Evolutionary conservation across 2,113 vertebrate genomes (phyloP), one percentile per base, ranked within the genome.

Genomic region (Periophthalmodon schlosseri): DNA sequence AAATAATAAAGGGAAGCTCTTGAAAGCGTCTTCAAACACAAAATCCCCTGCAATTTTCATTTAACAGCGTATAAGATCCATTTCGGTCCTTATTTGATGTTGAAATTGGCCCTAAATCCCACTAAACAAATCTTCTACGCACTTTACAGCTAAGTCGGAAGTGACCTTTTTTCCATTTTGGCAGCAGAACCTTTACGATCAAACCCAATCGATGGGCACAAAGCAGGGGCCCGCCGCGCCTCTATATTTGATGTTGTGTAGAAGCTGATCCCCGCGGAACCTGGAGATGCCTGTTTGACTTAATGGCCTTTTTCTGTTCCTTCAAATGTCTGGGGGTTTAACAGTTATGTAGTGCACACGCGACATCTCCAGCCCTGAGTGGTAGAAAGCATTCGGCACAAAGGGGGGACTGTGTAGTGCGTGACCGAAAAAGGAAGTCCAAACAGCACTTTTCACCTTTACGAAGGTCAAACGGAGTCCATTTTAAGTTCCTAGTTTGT

Each of bases 201-300:
- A 93, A 92, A 92, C 83, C 87, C 88, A 91, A 93, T 94, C 94
- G 90, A 94, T 93, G 89, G 86, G 87, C 92, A 93, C 91, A 93
- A 93, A 93, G 92, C 89, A 64, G 68, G 7, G 75, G 79, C 81
- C 85, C 76, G 83, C 18, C 80, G 81, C 80, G 69, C 91, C 79
- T 73, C 71, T 68, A 73, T 77, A 81, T 91, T 90, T 93, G 89
- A 92, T 92, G 93, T 87, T 79, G 86, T 82, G 87, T 82, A 84
- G 83, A 79, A 82, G 74, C 79, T 64, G 72, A 84, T 92, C 91
- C 87, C 86, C 1, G 23, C 34, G 60, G 87, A 77, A 81, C 77
- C 86, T n/a, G 67, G 85, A 82, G 83, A 85, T 72, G 82, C 83
- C 83, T 85, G 82, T 92, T 94, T 89, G 86, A 91, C 91, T 88